phyloP scores from a whole-genome alignment of 2,888 invertebrate genomes.

The Sepiola atlantica region DNA sequence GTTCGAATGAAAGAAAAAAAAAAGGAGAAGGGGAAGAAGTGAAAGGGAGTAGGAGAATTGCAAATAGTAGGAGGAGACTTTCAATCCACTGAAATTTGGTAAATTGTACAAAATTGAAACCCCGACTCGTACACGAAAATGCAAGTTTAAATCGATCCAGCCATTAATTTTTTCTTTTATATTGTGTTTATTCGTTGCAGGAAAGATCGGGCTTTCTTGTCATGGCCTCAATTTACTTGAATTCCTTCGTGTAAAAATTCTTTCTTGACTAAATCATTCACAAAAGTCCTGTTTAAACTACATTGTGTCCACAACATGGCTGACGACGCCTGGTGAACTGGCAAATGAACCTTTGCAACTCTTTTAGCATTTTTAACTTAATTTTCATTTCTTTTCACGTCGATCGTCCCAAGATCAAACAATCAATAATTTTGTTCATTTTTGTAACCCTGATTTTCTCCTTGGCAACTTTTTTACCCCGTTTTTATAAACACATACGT shows the following conservation, averaged over 20 bases:
- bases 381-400: background rate
- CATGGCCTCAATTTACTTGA: background rate
- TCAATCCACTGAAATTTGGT: conserved; percentile 15
- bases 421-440: background rate
- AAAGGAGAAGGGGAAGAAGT: background rate
- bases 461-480: background rate
- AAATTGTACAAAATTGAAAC: background rate
- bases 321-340: background rate
- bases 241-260: background rate
- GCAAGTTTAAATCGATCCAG: background rate
- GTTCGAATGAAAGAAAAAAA: conserved; percentile 15
- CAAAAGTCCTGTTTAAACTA: background rate
- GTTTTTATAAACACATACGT: background rate
- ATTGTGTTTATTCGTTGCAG: background rate
- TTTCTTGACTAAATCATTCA: background rate
- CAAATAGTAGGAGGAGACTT: background rate
- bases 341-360: background rate
- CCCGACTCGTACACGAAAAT: background rate
- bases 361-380: background rate
- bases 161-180: background rate
- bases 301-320: background rate
- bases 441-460: background rate
- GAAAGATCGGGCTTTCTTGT: background rate
- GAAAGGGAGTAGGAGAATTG: background rate
- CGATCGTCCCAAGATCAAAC: background rate